Evolutionary conservation across 2,113 vertebrate species (phyloP).

Genomic region (Struthio camelus): DNA sequence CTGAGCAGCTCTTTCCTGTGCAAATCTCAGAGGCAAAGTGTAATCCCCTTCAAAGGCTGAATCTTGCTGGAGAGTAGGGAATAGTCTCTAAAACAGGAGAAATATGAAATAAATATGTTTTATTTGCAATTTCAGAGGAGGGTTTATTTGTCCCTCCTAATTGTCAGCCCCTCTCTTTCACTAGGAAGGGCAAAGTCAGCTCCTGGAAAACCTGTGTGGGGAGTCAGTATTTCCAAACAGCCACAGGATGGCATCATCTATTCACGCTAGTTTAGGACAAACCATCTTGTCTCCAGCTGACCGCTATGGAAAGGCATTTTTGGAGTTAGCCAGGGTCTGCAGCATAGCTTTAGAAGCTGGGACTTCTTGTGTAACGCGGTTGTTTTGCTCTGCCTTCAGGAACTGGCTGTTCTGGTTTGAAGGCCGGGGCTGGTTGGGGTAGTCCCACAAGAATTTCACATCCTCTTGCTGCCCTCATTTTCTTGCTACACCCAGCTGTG

Average conservation of each 20-base stretch:
- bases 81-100: neutral
- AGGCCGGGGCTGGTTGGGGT: neutral
- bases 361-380: neutral
- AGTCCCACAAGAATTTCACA: neutral
- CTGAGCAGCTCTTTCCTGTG: neutral
- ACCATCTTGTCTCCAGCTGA: neutral
- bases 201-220: neutral
- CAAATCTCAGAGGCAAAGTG: neutral
- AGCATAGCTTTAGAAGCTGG: neutral
- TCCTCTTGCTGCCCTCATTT: neutral
- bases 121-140: neutral
- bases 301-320: neutral
- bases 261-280: neutral
- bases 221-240: neutral
- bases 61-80: neutral
- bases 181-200: neutral
- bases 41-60: neutral
- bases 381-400: constrained; percentile 28
- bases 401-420: constrained; percentile 7
- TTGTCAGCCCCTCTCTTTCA: neutral
- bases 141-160: neutral
- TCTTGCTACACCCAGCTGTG: neutral
- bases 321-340: neutral
- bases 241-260: constrained; percentile 39
- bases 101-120: neutral